Conservation (phyloP, 2,888 invertebrate species). For the Watsonalla binaria region DNA sequence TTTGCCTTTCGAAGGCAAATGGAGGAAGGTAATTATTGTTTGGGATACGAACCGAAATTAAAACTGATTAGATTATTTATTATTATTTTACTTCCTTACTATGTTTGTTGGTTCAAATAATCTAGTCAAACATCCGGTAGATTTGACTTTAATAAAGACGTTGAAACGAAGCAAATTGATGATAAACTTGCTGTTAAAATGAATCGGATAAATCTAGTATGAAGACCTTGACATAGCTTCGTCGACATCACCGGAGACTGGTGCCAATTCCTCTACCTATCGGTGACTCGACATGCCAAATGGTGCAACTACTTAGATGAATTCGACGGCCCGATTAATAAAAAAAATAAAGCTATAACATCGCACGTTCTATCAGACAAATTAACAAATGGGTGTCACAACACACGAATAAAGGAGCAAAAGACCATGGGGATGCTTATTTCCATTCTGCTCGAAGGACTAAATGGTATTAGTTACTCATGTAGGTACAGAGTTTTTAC, state of each 20-base stretch:
- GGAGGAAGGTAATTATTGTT: too few relatives aligned
- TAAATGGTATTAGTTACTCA: too few relatives aligned
- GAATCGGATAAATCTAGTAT: not conserved
- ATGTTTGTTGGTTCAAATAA: too few relatives aligned
- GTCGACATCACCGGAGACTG: slow-evolving; percentile 22
- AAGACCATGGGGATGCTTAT: too few relatives aligned
- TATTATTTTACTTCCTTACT: too few relatives aligned
- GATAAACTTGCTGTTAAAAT: slow-evolving; percentile 2
- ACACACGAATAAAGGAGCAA: too few relatives aligned
- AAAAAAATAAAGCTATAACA: not conserved
- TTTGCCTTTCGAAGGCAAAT: too few relatives aligned
- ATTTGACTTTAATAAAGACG: not conserved
- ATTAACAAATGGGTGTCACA: not conserved
- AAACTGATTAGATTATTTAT: too few relatives aligned
- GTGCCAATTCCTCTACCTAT: slow-evolving; percentile 37
- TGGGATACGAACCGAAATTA: too few relatives aligned
- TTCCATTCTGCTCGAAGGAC: too few relatives aligned
- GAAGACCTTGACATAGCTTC: slow-evolving; percentile 29
- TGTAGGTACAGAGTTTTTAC: too few relatives aligned
- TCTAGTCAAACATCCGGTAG: too few relatives aligned
- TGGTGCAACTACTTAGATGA: slow-evolving; percentile 20
- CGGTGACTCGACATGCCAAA: slow-evolving; percentile 37
- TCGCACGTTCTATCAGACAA: not conserved
- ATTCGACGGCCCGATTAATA: slow-evolving; percentile 21
- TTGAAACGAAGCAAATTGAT: not conserved